phyloP scores from a whole-genome alignment of 2,113 vertebrate genomes.

The Barnardius zonarius region DNA sequence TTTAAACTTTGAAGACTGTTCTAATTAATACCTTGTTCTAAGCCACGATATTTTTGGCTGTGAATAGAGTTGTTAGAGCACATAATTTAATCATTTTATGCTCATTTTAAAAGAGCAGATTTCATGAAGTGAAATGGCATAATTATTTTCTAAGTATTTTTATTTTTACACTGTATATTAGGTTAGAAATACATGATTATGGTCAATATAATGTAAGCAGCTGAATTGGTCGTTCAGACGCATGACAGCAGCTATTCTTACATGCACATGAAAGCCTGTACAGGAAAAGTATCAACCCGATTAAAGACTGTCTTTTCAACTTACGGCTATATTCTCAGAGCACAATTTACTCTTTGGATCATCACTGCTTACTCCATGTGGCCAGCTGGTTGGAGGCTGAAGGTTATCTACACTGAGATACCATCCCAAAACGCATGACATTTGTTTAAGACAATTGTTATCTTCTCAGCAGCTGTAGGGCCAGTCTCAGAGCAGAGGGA shows the following conservation, averaged over 20 bases:
- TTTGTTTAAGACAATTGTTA: not conserved
- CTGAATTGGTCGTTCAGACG: not conserved
- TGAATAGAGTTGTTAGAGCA: constrained; percentile 29
- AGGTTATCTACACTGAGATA: not conserved
- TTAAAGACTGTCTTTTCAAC: constrained; percentile 48
- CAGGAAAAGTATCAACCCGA: not conserved
- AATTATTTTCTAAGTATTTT: constrained; percentile 67
- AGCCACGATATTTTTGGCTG: constrained; percentile 30
- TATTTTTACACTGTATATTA: constrained; percentile 65
- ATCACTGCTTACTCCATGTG: not conserved
- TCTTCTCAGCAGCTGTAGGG: not conserved
- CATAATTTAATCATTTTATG: constrained; percentile 69
- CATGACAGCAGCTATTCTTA: not conserved
- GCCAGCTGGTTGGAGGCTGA: not conserved
- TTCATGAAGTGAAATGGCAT: constrained; percentile 66
- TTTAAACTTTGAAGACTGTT: constrained; percentile 55
- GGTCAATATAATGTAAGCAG: constrained; percentile 21
- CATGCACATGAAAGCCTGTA: not conserved
- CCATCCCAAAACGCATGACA: not conserved
- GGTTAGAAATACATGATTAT: constrained; percentile 60
- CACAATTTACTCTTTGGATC: not conserved
- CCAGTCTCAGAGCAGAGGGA: not conserved
- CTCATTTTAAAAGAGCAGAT: constrained; percentile 73
- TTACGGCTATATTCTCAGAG: not conserved
- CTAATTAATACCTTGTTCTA: constrained; percentile 47